These are phyloP conservation scores for Melinaea marsaeus DNA, from an alignment of 2,888 invertebrate species.

Conservation along the genomic window DNA sequence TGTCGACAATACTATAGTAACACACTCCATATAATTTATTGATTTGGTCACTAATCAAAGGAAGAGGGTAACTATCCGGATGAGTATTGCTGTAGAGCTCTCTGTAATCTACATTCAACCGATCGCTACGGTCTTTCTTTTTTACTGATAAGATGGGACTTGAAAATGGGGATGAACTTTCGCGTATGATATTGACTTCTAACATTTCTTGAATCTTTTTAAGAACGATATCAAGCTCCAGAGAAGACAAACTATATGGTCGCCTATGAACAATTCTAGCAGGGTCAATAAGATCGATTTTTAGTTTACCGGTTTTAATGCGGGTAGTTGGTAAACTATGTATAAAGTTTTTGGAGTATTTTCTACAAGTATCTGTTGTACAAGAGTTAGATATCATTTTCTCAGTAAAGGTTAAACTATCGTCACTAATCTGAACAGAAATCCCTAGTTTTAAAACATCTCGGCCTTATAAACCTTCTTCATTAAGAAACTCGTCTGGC, in stretches of 20 bases:
- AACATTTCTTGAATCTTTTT: conserved; percentile 29
- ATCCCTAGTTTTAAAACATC: not conserved
- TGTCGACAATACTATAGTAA: conserved; percentile 16
- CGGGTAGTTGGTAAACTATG: conserved; percentile 30
- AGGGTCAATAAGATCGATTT: conserved; percentile 22
- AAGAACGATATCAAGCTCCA: conserved; percentile 30
- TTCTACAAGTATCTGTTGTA: conserved; percentile 12
- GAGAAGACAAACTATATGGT: conserved; percentile 31
- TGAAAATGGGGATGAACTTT: not conserved
- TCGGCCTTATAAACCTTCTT: not conserved
- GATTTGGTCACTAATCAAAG: conserved; percentile 23
- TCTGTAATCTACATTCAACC: conserved; percentile 14
- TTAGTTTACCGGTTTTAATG: conserved; percentile 28
- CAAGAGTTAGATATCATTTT: too few species aligned
- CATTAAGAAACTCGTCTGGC: not conserved
- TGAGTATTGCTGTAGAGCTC: conserved; percentile 26
- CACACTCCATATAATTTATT: conserved; percentile 9
- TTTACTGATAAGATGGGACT: conserved; percentile 7
- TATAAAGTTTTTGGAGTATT: conserved; percentile 4
- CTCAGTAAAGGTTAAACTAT: conserved; percentile 30
- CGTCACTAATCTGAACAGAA: conserved; percentile 12
- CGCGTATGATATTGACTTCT: not conserved
- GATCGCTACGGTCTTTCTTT: conserved; percentile 18
- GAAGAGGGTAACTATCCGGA: conserved; percentile 27
- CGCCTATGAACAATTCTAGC: conserved; percentile 22